phyloP scores from a whole-genome alignment of 1,140 invertebrate species.

The Paraescarpia echinospica region DNA sequence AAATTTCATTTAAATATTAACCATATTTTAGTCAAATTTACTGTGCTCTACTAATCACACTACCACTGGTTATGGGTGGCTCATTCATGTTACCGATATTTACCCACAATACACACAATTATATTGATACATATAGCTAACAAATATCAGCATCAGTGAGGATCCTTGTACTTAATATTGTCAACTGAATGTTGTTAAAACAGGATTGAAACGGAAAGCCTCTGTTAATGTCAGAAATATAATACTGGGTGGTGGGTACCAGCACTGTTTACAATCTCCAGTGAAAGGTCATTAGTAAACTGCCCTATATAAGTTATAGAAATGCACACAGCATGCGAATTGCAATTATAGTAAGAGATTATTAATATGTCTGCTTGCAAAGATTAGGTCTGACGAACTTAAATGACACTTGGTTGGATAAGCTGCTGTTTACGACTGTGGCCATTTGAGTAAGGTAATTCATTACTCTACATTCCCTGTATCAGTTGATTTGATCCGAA shows the following conservation, averaged over 20 bases:
- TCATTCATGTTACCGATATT: too few species aligned
- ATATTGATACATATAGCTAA: too few species aligned
- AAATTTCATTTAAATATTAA: too few species aligned
- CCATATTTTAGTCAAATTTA: too few species aligned
- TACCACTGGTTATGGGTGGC: too few species aligned
- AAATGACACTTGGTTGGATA: neutral
- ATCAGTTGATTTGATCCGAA: neutral
- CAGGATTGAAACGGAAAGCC: neutral
- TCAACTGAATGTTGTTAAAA: neutral
- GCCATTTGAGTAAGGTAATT: neutral
- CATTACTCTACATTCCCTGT: neutral
- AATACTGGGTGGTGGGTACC: too few species aligned
- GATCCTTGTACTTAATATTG: neutral
- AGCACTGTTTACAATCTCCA: neutral
- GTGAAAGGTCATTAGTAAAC: neutral
- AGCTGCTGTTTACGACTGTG: neutral
- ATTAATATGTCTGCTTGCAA: neutral
- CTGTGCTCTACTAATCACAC: too few species aligned
- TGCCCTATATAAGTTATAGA: neutral
- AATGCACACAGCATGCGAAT: neutral
- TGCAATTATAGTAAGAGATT: neutral
- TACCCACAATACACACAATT: too few species aligned
- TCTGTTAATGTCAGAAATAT: neutral
- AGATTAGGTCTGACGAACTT: neutral
- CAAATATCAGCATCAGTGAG: too few species aligned